phyloP scores from a whole-genome alignment of 2,888 invertebrate genomes.

The Molorchus minor region DNA sequence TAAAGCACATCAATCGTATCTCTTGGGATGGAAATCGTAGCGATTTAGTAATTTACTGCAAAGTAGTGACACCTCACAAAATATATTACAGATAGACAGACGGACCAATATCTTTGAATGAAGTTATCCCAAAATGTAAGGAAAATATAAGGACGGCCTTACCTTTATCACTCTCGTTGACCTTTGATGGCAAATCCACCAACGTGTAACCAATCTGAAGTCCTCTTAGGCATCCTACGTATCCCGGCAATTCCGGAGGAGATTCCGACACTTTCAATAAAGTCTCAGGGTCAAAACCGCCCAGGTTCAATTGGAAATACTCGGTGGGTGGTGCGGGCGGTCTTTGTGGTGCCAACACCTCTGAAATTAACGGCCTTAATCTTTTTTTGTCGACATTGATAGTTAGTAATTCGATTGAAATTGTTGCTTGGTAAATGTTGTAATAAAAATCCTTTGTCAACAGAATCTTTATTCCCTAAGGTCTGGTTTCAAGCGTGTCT shows the following conservation, averaged over 20 bases:
- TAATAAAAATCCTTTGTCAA: not conserved
- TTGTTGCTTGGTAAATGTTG: not conserved
- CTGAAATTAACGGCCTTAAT: constrained; percentile 63
- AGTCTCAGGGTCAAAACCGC: constrained; percentile 83
- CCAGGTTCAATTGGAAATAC: constrained; percentile 89
- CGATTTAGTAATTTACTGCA: too few species aligned
- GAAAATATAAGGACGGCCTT: constrained; percentile 53
- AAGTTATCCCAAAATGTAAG: too few species aligned
- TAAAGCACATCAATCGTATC: too few species aligned
- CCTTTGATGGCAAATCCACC: constrained; percentile 79
- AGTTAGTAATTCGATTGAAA: not conserved
- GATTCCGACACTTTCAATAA: constrained; percentile 68
- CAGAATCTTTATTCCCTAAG: not conserved
- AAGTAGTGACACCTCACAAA: too few species aligned
- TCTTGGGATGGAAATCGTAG: too few species aligned
- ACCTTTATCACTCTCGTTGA: constrained; percentile 73
- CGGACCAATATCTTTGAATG: too few species aligned
- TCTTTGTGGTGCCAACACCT: constrained; percentile 86
- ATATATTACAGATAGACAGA: too few species aligned
- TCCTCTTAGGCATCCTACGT: constrained; percentile 87
- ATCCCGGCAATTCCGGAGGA: constrained; percentile 71
- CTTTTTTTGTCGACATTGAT: not conserved
- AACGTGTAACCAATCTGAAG: constrained; percentile 84
- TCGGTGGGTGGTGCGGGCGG: constrained; percentile 90
- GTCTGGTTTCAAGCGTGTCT: not conserved